These are phyloP conservation scores for Diachrysia chrysitis DNA, from an alignment of 2,888 invertebrate genomes.

Conservation along the genomic window DNA sequence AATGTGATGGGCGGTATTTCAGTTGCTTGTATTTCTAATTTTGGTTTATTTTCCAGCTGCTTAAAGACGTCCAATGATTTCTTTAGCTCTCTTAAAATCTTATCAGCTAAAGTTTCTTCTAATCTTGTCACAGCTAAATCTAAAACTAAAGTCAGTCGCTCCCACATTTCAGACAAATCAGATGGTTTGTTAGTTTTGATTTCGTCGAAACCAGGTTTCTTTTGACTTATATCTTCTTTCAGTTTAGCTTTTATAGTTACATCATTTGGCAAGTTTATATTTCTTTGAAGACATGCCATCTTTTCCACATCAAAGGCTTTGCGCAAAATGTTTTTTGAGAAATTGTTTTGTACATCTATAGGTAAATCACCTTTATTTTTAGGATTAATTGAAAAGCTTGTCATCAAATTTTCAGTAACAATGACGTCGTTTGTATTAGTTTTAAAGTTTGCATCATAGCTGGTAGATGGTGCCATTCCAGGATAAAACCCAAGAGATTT, in stretches of 20 bases:
- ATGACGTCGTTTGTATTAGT: conserved; percentile 53
- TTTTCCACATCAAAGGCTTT: conserved; percentile 61
- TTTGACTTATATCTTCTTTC: conserved; percentile 59
- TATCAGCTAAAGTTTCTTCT: conserved; percentile 73
- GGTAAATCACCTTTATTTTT: conserved; percentile 47
- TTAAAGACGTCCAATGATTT: conserved; percentile 47
- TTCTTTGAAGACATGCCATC: conserved; percentile 55
- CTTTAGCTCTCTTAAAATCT: conserved; percentile 73
- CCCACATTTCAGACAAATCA: conserved; percentile 72
- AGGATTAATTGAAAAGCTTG: conserved; percentile 11
- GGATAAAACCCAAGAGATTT: conserved; percentile 67
- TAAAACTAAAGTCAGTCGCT: conserved; percentile 68
- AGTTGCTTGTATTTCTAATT: conserved; percentile 18
- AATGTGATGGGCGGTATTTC: conserved; percentile 15
- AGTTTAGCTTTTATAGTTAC: conserved; percentile 65
- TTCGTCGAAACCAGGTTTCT: conserved; percentile 63
- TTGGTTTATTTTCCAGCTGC: conserved; percentile 30
- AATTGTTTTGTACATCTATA: conserved; percentile 35
- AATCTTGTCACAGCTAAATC: conserved; percentile 73
- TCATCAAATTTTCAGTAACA: conserved; percentile 46
- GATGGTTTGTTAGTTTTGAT: conserved; percentile 50
- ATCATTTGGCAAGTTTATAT: conserved; percentile 67
- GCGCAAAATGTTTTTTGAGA: conserved; percentile 59
- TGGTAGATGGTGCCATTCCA: conserved; percentile 59
- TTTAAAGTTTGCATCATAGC: conserved; percentile 46